Percentiles rank a stretch among this genome's conserved stretches.
Evolutionary conservation across 2,888 invertebrate genomes (phyloP).

Genomic region (Torymus texanus): DNA sequence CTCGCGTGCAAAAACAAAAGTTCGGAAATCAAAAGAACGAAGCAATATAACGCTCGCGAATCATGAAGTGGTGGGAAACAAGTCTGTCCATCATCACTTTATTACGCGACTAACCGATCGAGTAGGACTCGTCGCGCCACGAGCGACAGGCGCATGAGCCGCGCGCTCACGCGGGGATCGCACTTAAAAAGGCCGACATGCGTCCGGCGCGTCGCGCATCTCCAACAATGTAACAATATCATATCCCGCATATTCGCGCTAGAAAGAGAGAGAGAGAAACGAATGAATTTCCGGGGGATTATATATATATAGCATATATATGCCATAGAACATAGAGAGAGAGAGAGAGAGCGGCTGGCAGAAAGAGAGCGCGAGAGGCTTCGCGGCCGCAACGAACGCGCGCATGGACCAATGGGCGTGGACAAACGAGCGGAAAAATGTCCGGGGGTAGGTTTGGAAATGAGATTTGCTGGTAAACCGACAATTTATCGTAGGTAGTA

Average conservation of each 20-base stretch:
- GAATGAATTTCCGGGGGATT: conserved; percentile 39
- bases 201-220: conserved; percentile 1
- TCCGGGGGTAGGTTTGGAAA: conserved; percentile 68
- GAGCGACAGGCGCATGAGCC: not conserved
- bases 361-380: conserved; percentile 30
- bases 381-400: conserved; percentile 47
- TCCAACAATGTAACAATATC: conserved; percentile 31
- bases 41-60: too few species aligned
- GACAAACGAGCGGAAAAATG: conserved; percentile 70
- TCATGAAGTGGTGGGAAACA: conserved; percentile 3
- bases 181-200: conserved; percentile 53
- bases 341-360: conserved; percentile 38
- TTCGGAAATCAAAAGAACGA: not conserved
- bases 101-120: conserved; percentile 26
- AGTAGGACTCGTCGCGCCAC: not conserved
- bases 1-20: conserved; percentile 1
- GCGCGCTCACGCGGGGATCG: conserved; percentile 5
- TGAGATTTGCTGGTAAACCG: conserved; percentile 75
- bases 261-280: conserved; percentile 15
- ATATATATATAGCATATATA: not conserved
- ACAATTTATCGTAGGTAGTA: conserved; percentile 74
- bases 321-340: conserved; percentile 38
- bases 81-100: conserved; percentile 2
- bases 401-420: conserved; percentile 56
- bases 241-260: not conserved